Conservation (phyloP, 1,140 invertebrate species). For the Panagrolaimus sp. region DNA sequence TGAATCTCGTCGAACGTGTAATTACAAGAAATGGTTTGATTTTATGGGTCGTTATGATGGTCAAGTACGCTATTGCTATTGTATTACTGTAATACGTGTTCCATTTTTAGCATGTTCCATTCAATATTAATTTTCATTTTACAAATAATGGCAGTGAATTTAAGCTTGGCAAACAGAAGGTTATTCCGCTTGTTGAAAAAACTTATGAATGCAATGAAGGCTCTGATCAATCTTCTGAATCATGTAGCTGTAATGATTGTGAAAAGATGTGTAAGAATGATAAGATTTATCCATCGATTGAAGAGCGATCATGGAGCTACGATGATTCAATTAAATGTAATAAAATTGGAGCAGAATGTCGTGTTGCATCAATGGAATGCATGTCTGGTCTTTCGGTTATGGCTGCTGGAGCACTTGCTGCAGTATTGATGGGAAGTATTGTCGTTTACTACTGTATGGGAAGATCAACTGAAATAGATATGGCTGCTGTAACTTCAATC, state of each 20-base stretch:
- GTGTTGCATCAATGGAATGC: slow-evolving; percentile 44
- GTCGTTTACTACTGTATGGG: slow-evolving; percentile 40
- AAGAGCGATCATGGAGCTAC: slow-evolving; percentile 27
- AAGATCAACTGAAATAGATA: slow-evolving; percentile 34
- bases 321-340: background rate
- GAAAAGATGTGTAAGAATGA: slow-evolving; percentile 21
- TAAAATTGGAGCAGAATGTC: slow-evolving; percentile 29
- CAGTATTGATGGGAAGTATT: slow-evolving; percentile 30
- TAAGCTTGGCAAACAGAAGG: background rate
- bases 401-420: slow-evolving; percentile 24
- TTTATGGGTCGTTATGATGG: slow-evolving; percentile 41
- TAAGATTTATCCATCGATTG: slow-evolving; percentile 30
- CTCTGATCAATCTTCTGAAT: background rate
- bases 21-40: slow-evolving; percentile 31
- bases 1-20: slow-evolving; percentile 39
- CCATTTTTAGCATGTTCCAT: too few relatives aligned
- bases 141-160: too few relatives aligned
- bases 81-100: too few relatives aligned
- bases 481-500: background rate
- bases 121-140: too few relatives aligned
- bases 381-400: slow-evolving; percentile 35
- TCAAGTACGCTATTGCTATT: background rate
- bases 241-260: slow-evolving; percentile 39
- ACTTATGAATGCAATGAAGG: slow-evolving; percentile 29
- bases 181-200: slow-evolving; percentile 7